A percentile compares a stretch with the other conserved stretches of the same genome.
Evolutionary conservation across 2,888 invertebrate species (phyloP).

Genomic region (Caenorhabditis sinica): DNA sequence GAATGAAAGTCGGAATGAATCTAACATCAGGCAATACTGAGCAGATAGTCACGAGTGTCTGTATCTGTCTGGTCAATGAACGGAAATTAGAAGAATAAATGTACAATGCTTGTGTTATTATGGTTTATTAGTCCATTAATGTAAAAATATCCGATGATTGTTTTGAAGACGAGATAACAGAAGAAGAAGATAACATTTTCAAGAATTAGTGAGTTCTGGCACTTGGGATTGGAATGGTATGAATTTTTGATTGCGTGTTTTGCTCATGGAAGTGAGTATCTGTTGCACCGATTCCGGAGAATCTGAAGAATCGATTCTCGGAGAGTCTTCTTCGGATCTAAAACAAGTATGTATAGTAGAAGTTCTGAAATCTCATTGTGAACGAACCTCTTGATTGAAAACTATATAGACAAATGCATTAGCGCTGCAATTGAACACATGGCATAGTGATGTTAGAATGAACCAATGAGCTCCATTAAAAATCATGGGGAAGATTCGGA

Average conservation of each 20-base stretch:
- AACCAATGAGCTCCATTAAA: conserved; percentile 65
- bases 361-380: no score
- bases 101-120: not conserved
- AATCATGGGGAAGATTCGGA: conserved; percentile 56
- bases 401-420: conserved; percentile 70
- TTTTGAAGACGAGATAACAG: not conserved
- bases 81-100: conserved; percentile 32
- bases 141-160: not conserved
- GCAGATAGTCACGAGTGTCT: not conserved
- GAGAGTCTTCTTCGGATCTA: conserved; percentile 30
- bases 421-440: conserved; percentile 66
- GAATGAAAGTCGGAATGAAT: not conserved
- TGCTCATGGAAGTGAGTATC: conserved; percentile 26
- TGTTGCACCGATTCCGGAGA: conserved; percentile 8
- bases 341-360: not conserved
- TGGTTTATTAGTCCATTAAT: not conserved
- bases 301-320: conserved; percentile 10
- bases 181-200: not conserved
- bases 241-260: conserved; percentile 33
- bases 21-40: not conserved
- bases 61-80: not conserved
- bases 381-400: conserved; percentile 63
- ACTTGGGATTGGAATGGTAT: conserved; percentile 46
- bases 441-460: conserved; percentile 61
- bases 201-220: conserved; percentile 20